Evolutionary conservation across 2,888 invertebrate genomes (phyloP).

Genomic region (Nephrotoma guestfalica): DNA sequence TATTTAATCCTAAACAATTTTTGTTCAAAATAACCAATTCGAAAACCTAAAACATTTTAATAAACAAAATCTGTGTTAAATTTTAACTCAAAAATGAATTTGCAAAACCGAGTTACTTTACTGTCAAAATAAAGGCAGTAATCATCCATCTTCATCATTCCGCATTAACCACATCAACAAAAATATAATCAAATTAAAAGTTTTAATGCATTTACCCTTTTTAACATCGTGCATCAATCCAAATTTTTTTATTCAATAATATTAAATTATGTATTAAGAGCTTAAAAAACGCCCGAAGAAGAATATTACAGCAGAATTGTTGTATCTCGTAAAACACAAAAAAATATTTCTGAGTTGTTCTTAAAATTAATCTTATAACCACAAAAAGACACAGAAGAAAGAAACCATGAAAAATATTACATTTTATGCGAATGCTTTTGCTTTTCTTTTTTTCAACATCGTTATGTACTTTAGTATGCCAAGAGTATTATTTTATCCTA

Average conservation of each 20-base stretch:
- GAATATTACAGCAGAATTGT: not conserved
- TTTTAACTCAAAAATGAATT: no score
- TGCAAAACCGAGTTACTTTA: no score
- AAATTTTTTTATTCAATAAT: not conserved
- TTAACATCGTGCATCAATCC: not conserved
- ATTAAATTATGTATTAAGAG: not conserved
- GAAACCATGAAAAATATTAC: not conserved
- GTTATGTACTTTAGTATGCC: not conserved
- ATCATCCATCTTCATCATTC: not conserved
- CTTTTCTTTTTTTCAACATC: not conserved
- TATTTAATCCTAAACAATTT: no score
- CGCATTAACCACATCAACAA: not conserved
- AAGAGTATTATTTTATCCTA: not conserved
- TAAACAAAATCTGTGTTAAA: no score
- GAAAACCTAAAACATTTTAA: no score
- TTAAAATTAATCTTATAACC: not conserved
- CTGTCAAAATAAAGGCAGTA: no score
- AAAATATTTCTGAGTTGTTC: not conserved
- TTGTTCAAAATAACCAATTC: no score
- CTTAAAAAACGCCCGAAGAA: not conserved
- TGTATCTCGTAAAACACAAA: not conserved
- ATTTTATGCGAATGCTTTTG: not conserved
- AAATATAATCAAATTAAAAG: not conserved
- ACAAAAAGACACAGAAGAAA: not conserved
- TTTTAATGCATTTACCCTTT: not conserved